These are phyloP conservation scores for Melikaiella ostensackeni DNA, from an alignment of 2,888 invertebrate genomes.

Conservation along the genomic window DNA sequence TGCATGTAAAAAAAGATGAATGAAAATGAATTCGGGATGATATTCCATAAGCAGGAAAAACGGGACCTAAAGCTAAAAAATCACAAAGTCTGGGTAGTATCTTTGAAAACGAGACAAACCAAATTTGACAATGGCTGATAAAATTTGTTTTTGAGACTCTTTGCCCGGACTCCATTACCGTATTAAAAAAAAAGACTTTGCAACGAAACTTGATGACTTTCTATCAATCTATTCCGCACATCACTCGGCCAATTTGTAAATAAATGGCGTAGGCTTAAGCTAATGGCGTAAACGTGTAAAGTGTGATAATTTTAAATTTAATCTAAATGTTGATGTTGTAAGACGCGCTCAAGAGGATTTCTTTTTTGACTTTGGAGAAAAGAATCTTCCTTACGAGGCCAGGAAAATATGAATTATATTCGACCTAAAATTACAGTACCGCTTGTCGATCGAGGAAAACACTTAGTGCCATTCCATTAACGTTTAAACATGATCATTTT, in stretches of 20 bases:
- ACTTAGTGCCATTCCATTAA: constrained; percentile 62
- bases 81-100: constrained; percentile 18
- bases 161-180: background rate
- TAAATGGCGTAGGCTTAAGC: constrained; percentile 60
- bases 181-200: constrained; percentile 54
- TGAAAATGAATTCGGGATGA: background rate
- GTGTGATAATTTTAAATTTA: constrained; percentile 71
- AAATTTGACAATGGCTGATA: background rate
- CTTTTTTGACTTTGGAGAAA: constrained; percentile 48
- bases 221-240: constrained; percentile 62
- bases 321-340: constrained; percentile 67
- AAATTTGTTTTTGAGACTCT: constrained; percentile 1
- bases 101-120: constrained; percentile 5
- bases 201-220: constrained; percentile 65
- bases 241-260: constrained; percentile 66
- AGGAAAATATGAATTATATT: constrained; percentile 22
- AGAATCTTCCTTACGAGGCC: constrained; percentile 49
- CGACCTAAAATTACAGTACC: constrained; percentile 24
- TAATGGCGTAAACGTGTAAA: constrained; percentile 66
- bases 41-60: constrained; percentile 5
- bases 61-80: constrained; percentile 14
- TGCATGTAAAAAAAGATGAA: background rate
- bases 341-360: constrained; percentile 57
- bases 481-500: constrained; percentile 48
- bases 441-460: constrained; percentile 47